Base-by-base conservation (phyloP, 1,140 invertebrate genomes). In the Drosophila oshimai region DNA sequence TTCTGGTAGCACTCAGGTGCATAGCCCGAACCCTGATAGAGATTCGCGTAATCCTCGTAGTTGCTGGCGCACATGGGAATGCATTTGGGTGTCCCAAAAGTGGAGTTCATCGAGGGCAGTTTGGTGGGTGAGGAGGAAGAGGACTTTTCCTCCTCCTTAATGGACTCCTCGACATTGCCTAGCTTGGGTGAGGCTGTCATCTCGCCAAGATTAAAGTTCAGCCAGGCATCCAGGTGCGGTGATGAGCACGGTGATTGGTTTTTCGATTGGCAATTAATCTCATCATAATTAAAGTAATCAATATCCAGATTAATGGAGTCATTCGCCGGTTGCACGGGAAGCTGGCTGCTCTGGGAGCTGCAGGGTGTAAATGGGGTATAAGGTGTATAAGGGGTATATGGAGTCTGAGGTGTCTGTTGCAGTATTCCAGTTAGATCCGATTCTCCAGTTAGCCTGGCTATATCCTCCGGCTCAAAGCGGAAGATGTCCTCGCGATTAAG, bases 211-310 rank as follows among this genome's bases (percentile, higher is more conserved):
- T 78, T 90, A 12, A 90, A 76, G 22, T 89, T 75, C 62, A 91
- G 51, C 90, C 90, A 91, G 31, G 90, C 89, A 50, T 91, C 90
- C n/a, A 90, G 36, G n/a, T 87, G 75, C 7, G 90, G 90, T 18
- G 90, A 91, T 18, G 90, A 90, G 60, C 90, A 91, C 4, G 90
- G 90, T 17, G 90, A 91, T 69, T 91, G 90, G 54, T 90, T 89
- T 78, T 91, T 91, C 34, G 90, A 91, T 71, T 91, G 90, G 47
- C 90, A 91, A 84, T 91, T 91, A 49, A 90, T 87, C 65, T 91
- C 90, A 50, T 91, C 74, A 73, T 90, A 91, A 83, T 91, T 91
- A 60, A 90, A 90, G 51, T 91, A 91, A 70, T 91, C 90, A 61
- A 74, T 86, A 60, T 91, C 88, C 41, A 90, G 57, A 65, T 90